Evolutionary conservation across 2,888 invertebrate species (phyloP).

Genomic region (Stenodera caucasica): DNA sequence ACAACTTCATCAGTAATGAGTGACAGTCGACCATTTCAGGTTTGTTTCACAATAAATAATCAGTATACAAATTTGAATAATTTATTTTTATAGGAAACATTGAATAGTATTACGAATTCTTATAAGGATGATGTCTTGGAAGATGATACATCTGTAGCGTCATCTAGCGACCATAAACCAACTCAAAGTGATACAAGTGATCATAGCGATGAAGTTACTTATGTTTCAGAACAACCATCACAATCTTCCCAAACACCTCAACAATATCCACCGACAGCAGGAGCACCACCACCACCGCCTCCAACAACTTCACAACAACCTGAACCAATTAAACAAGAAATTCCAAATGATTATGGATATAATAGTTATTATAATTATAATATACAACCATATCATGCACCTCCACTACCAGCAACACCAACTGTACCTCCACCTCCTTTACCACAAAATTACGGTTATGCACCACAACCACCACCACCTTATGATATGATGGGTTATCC

Average conservation of each 20-base stretch:
- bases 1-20: slow-evolving; percentile 49
- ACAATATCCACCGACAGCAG: slow-evolving; percentile 26
- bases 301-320: slow-evolving; percentile 25
- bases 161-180: slow-evolving; percentile 26
- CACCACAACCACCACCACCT: slow-evolving; percentile 41
- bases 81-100: slow-evolving; percentile 44
- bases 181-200: slow-evolving; percentile 41
- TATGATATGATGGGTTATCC: slow-evolving; percentile 34
- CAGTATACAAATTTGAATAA: slow-evolving; percentile 8
- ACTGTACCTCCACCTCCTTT: slow-evolving; percentile 28
- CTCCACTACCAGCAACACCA: slow-evolving; percentile 22
- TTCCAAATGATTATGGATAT: slow-evolving; percentile 23
- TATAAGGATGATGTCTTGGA: slow-evolving; percentile 45
- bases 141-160: slow-evolving; percentile 38
- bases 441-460: slow-evolving; percentile 47
- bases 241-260: slow-evolving; percentile 36
- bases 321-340: slow-evolving; percentile 20
- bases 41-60: too few relatives aligned
- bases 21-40: slow-evolving; percentile 53
- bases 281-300: slow-evolving; percentile 22
- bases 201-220: slow-evolving; percentile 47
- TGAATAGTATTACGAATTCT: slow-evolving; percentile 53
- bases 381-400: slow-evolving; percentile 37
- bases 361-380: slow-evolving; percentile 44
- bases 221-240: slow-evolving; percentile 46